Conservation (phyloP, 2,797 vertebrate species). For the Cottoperca gobio region DNA sequence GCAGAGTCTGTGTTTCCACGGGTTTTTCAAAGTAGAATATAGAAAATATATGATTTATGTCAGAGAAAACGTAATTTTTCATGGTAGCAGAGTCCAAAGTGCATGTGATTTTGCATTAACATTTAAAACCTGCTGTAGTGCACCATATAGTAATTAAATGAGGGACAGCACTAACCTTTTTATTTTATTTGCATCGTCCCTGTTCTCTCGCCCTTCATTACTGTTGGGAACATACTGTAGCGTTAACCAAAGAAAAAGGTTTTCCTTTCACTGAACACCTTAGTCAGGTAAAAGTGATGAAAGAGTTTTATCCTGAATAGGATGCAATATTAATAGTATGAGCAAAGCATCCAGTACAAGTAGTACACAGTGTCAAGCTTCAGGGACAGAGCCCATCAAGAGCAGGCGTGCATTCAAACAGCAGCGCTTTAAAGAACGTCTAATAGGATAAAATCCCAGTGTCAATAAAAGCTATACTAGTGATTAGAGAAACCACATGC, state of each 20-base stretch:
- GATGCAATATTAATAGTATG: conserved; percentile 21
- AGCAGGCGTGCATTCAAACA: conserved; percentile 57
- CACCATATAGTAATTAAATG: not conserved
- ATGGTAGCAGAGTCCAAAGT: not conserved
- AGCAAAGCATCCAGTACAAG: conserved; percentile 15
- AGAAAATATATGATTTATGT: not conserved
- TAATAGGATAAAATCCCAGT: conserved; percentile 65
- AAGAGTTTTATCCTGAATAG: conserved; percentile 9
- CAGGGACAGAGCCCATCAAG: conserved; percentile 56
- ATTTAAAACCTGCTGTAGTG: not conserved
- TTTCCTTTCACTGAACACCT: not conserved
- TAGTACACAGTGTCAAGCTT: conserved; percentile 42
- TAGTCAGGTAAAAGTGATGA: not conserved
- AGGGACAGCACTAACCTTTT: not conserved
- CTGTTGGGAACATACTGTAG: not conserved
- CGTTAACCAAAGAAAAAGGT: not conserved
- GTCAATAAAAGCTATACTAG: conserved; percentile 68
- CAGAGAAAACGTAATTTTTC: not conserved
- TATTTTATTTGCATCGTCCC: not conserved
- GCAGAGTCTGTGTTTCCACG: not conserved
- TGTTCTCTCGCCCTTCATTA: not conserved
- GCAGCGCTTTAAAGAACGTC: conserved; percentile 55
- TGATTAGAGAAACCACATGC: conserved; percentile 71
- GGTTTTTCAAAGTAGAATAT: not conserved
- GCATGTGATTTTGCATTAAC: not conserved